These are phyloP conservation scores for Agrotis ipsilon DNA, from an alignment of 2,888 invertebrate species.

Conservation along the genomic window DNA sequence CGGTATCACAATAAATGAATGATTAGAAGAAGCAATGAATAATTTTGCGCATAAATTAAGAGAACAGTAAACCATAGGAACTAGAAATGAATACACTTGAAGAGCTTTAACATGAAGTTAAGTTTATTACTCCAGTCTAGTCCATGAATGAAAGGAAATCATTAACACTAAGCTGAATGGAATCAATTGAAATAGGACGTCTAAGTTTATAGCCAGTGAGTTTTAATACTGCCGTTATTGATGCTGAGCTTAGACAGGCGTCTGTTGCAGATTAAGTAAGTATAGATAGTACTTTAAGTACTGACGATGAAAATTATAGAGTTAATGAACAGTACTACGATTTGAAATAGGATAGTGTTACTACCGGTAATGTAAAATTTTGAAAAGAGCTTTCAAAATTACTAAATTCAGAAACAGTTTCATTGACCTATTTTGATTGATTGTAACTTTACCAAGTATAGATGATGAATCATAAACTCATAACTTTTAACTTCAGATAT, in stretches of 20 bases:
- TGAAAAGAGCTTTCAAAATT: too few relatives aligned
- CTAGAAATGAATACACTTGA: not conserved
- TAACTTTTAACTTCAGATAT: too few relatives aligned
- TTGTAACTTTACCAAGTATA: too few relatives aligned
- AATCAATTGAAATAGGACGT: slow-evolving; percentile 1
- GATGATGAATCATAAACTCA: too few relatives aligned
- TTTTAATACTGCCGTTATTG: slow-evolving; percentile 6
- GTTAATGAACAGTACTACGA: not conserved
- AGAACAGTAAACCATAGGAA: not conserved
- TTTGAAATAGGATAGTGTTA: too few relatives aligned
- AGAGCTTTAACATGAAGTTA: not conserved
- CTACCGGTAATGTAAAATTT: too few relatives aligned
- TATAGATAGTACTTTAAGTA: not conserved
- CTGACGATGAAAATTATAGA: not conserved
- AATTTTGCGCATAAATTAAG: not conserved
- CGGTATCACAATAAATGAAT: not conserved
- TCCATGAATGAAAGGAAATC: slow-evolving; percentile 9
- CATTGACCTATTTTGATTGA: too few relatives aligned
- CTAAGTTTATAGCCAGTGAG: slow-evolving; percentile 2
- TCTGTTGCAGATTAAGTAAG: not conserved
- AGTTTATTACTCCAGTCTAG: slow-evolving; percentile 2
- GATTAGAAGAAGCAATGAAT: not conserved
- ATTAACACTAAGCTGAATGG: slow-evolving; percentile 9
- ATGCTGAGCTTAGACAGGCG: not conserved
- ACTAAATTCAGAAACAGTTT: too few relatives aligned